phyloP scores from a whole-genome alignment of 2,113 vertebrate genomes.

The mouse (Mus musculus) region DNA sequence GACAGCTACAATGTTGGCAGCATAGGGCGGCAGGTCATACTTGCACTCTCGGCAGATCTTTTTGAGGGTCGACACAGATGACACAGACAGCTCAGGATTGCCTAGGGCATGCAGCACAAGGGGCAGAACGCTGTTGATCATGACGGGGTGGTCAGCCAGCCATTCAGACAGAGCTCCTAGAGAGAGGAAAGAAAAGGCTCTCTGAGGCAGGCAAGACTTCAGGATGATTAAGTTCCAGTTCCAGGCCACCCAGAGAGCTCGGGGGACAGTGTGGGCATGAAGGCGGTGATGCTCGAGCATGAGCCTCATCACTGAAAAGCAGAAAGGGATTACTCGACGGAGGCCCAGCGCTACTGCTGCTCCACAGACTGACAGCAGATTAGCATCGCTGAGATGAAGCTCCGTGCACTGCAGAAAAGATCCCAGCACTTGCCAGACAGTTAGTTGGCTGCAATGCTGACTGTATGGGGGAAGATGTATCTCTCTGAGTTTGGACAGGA shows the following conservation, averaged over 20 bases:
- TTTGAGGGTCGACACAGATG: slow-evolving; percentile 98
- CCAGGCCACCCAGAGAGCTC: background rate
- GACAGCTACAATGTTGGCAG: slow-evolving; percentile 97
- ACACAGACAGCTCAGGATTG: slow-evolving; percentile 98
- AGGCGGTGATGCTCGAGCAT: background rate
- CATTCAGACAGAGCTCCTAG: slow-evolving; percentile 97
- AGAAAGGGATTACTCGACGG: background rate
- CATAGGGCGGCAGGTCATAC: slow-evolving; percentile 96
- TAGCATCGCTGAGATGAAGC: slow-evolving; percentile 32
- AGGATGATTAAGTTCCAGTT: background rate
- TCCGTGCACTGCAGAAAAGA: background rate
- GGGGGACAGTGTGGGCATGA: background rate
- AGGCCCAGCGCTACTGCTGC: background rate
- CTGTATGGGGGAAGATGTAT: background rate
- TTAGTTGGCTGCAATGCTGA: background rate
- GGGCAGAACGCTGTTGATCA: slow-evolving; percentile 98
- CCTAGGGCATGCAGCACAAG: slow-evolving; percentile 97
- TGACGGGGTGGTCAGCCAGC: slow-evolving; percentile 98
- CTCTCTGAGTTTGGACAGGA: slow-evolving; percentile 28
- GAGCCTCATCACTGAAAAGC: slow-evolving; percentile 28
- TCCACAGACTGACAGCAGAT: background rate
- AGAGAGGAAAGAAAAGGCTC: background rate
- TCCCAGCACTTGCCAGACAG: background rate
- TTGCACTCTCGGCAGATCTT: slow-evolving; percentile 99
- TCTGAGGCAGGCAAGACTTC: slow-evolving; percentile 2